Conservation (phyloP, 2,113 vertebrate genomes). For the Hymenochirus boettgeri region DNA sequence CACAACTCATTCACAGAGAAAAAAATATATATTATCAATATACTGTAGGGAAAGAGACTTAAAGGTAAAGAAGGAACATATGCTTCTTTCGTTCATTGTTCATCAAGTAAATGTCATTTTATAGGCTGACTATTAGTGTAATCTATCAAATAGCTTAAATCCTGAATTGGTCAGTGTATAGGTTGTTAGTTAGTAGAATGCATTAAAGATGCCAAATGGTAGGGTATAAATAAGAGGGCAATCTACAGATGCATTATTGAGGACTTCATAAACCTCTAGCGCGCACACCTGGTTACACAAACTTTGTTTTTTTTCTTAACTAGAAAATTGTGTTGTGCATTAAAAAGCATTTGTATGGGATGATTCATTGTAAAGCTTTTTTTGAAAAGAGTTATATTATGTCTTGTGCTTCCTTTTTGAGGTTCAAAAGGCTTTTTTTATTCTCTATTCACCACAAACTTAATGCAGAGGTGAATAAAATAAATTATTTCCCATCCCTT, state of each 20-base stretch:
- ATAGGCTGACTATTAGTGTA: background rate
- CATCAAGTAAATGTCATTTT: background rate
- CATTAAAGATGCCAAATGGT: too few species aligned
- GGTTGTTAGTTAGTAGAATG: too few species aligned
- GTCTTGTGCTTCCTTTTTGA: too few species aligned
- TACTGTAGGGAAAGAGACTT: background rate
- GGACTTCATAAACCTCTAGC: background rate
- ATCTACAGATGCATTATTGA: background rate
- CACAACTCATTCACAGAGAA: background rate
- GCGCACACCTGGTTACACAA: background rate
- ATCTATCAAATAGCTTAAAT: background rate
- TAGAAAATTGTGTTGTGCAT: too few species aligned
- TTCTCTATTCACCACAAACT: too few species aligned
- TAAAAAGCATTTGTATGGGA: too few species aligned
- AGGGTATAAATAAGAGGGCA: too few species aligned
- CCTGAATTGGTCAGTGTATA: background rate
- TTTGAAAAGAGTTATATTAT: too few species aligned
- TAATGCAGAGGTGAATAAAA: too few species aligned
- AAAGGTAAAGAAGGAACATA: background rate
- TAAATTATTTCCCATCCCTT: too few species aligned
- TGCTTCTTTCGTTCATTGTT: background rate
- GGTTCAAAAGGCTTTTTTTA: too few species aligned
- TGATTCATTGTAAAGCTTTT: too few species aligned
- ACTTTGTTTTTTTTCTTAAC: background rate
- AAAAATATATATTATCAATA: slow-evolving; percentile 4